Conservation (phyloP, 2,113 vertebrate genomes). For the Corydoras maculifer region DNA sequence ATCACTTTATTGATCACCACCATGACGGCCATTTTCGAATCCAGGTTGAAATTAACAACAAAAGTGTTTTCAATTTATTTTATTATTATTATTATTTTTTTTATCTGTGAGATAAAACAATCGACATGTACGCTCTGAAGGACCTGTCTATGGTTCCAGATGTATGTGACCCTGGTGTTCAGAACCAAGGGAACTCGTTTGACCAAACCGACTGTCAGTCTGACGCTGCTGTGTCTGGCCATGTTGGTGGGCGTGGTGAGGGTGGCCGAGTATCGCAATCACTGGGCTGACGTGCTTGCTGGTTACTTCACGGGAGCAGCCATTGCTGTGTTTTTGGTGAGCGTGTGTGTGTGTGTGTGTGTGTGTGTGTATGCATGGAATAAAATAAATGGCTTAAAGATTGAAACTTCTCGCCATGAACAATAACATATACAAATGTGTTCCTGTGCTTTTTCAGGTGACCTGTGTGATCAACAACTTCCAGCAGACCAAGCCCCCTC, state of each 20-base stretch:
- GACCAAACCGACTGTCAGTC: constrained; percentile 79
- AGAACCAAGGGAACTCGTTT: constrained; percentile 81
- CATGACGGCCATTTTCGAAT: no score
- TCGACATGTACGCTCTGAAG: not conserved
- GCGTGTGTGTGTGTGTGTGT: not conserved
- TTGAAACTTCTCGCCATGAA: not conserved
- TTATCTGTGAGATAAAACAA: not conserved
- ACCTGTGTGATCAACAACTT: constrained; percentile 73
- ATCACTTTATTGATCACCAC: no score
- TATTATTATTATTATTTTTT: no score
- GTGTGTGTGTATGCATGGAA: not conserved
- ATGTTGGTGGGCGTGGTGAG: constrained; percentile 82
- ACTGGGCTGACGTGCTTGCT: constrained; percentile 83
- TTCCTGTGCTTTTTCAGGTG: constrained; percentile 54
- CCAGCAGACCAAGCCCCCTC: constrained; percentile 48
- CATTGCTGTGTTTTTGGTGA: constrained; percentile 85
- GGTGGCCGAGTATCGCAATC: constrained; percentile 84
- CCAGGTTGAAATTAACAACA: no score
- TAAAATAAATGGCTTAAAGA: not conserved
- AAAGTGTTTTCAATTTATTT: no score
- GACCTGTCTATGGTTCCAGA: constrained; percentile 58
- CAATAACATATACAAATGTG: not conserved
- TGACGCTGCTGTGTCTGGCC: constrained; percentile 78
- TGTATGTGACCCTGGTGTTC: constrained; percentile 85
- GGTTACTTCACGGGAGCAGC: constrained; percentile 80